A percentile compares a stretch with the other conserved stretches of the same genome.
Evolutionary conservation across 2,888 invertebrate genomes (phyloP).

Genomic region (Chymomyza amoena): DNA sequence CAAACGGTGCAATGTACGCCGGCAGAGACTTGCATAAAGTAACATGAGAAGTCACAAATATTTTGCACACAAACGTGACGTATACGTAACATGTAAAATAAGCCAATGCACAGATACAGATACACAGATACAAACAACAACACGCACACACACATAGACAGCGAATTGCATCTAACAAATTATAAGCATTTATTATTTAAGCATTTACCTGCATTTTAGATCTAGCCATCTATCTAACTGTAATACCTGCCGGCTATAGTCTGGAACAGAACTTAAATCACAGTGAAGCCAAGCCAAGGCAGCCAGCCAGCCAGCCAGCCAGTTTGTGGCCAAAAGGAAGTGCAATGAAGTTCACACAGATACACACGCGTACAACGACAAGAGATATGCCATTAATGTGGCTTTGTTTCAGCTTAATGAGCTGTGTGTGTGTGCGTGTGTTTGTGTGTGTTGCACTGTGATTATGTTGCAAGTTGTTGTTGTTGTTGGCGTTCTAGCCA

Average conservation of each 20-base stretch:
- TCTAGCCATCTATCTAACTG: not conserved
- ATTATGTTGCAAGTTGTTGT: slow-evolving; percentile 26
- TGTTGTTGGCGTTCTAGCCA: not conserved
- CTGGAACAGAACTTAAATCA: not conserved
- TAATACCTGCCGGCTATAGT: not conserved
- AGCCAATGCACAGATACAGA: not conserved
- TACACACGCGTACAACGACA: not conserved
- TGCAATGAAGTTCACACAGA: not conserved
- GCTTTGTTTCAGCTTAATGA: slow-evolving; percentile 34
- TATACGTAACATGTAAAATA: slow-evolving; percentile 33
- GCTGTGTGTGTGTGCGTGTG: slow-evolving; percentile 9
- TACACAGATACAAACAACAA: not conserved
- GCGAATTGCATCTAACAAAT: slow-evolving; percentile 30
- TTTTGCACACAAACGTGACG: slow-evolving; percentile 8
- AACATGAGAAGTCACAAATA: not conserved
- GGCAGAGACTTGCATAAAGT: not conserved
- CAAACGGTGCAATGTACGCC: not conserved
- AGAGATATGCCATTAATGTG: slow-evolving; percentile 9
- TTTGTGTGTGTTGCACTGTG: slow-evolving; percentile 8
- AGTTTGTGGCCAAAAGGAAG: not conserved
- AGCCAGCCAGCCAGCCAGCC: not conserved
- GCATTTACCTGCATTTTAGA: slow-evolving; percentile 6
- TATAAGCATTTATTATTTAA: slow-evolving; percentile 43
- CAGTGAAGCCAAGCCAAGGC: not conserved
- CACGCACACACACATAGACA: slow-evolving; percentile 3